Evolutionary conservation across 2,113 vertebrate genomes (phyloP), one percentile per base, ranked within the genome.

Genomic region (Neolamprologus sp.): DNA sequence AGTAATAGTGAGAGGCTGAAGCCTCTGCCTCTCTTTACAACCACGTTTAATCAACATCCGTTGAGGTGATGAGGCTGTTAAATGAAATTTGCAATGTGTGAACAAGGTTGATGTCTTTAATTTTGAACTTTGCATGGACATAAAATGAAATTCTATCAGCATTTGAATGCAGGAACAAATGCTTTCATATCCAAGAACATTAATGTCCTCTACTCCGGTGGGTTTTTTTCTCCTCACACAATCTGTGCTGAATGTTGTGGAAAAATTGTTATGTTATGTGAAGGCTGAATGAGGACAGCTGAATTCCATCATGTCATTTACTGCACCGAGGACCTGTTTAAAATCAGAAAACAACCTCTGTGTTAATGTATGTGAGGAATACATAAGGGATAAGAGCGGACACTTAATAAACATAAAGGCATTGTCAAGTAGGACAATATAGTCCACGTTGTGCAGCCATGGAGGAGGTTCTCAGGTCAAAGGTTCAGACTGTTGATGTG

Each of bases 401-500:
- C 37, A 13, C 35, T 37, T 40, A 40, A 13, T 13, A 21, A 63
- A 63, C 31, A 65, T 65, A 37, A 65, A 13, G 10, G 33, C 17
- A n/a, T n/a, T 65, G 60, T 21, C 80, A 81, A 60, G 8, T n/a
- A 58, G 73, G 23, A 12, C 63, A 28, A 26, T 31, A 21, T 33
- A 81, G 31, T 79, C 21, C 37, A 60, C 40, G 1, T 40, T n/a
- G 71, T 58, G 21, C 51, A 63, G 73, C 45, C 17, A 65, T 2
- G 3, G 28, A 85, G 51, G 26, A 19, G 26, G 83, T 51, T 85
- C 75, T 82, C 85, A 78, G 11, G 13, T 54, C 19, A 60, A 23
- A 65, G 82, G 79, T 88, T 92, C 85, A 89, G 68, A 87, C 78
- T 79, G 31, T 23, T 65, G 81, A 85, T 80, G 79, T 88, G 81